Evolutionary conservation across 2,888 invertebrate genomes (phyloP).

Genomic region (Campoplex nolae): DNA sequence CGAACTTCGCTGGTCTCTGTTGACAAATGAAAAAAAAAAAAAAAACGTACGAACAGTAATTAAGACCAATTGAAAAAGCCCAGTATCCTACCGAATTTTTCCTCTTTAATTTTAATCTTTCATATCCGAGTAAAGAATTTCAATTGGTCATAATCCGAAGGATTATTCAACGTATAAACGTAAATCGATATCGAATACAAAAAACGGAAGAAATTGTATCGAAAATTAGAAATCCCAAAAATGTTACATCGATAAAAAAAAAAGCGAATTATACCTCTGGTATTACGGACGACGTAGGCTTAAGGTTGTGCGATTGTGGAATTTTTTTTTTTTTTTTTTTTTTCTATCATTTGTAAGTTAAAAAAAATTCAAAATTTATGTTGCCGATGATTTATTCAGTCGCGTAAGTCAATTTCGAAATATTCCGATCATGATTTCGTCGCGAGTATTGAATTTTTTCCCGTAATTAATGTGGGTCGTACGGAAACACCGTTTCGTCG

Average conservation of each 20-base stretch:
- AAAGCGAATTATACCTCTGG: background rate
- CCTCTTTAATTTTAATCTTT: background rate
- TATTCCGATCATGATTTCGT: background rate
- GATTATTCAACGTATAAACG: background rate
- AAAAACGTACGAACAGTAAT: background rate
- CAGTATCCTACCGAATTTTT: background rate
- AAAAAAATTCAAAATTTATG: constrained; percentile 4
- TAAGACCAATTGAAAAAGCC: background rate
- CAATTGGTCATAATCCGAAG: background rate
- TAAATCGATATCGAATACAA: background rate
- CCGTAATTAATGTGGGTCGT: background rate
- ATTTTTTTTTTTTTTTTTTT: background rate
- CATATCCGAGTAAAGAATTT: background rate
- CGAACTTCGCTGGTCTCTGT: background rate
- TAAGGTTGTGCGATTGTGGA: background rate
- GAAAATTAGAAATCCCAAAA: background rate
- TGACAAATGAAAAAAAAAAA: background rate
- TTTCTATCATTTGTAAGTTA: background rate
- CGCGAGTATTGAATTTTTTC: background rate
- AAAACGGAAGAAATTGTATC: background rate
- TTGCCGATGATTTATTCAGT: background rate
- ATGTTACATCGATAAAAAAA: background rate
- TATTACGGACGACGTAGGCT: background rate
- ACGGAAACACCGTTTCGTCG: background rate
- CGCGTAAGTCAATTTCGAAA: background rate